phyloP scores from a whole-genome alignment of 2,888 invertebrate species.

The Sipha maydis region DNA sequence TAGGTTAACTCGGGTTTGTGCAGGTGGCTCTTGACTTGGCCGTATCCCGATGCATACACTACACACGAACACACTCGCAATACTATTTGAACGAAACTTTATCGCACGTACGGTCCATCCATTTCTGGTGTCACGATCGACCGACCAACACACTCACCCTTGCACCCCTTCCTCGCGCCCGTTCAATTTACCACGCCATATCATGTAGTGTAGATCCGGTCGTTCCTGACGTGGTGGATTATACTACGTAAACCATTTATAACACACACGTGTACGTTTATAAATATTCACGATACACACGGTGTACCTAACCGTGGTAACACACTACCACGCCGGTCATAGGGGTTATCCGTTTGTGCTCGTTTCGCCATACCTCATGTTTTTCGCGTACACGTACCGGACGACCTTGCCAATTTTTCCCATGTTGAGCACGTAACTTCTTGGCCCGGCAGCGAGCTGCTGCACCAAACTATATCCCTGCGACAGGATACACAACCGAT shows the following conservation, averaged over 20 bases:
- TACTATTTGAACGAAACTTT: constrained; percentile 15
- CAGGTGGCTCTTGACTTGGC: no score
- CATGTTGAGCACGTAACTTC: constrained; percentile 49
- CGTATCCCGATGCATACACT: not conserved
- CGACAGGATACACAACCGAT: not conserved
- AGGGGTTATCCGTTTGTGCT: not conserved
- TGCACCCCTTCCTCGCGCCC: not conserved
- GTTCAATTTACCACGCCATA: not conserved
- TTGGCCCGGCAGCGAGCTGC: not conserved
- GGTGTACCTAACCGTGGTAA: not conserved
- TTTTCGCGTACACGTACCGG: constrained; percentile 46
- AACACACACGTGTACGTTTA: not conserved
- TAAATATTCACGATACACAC: not conserved
- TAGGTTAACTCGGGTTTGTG: no score
- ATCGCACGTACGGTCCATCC: constrained; percentile 43
- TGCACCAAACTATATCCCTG: constrained; percentile 32
- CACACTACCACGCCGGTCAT: not conserved
- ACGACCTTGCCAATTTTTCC: constrained; percentile 43
- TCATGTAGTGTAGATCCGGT: not conserved
- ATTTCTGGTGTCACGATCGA: constrained; percentile 21
- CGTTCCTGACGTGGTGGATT: not conserved
- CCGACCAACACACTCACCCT: not conserved
- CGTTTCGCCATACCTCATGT: constrained; percentile 29
- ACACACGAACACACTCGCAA: not conserved
- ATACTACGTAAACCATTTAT: not conserved